Evolutionary conservation across 2,888 invertebrate species (phyloP).

Genomic region (Peribatodes rhomboidaria): DNA sequence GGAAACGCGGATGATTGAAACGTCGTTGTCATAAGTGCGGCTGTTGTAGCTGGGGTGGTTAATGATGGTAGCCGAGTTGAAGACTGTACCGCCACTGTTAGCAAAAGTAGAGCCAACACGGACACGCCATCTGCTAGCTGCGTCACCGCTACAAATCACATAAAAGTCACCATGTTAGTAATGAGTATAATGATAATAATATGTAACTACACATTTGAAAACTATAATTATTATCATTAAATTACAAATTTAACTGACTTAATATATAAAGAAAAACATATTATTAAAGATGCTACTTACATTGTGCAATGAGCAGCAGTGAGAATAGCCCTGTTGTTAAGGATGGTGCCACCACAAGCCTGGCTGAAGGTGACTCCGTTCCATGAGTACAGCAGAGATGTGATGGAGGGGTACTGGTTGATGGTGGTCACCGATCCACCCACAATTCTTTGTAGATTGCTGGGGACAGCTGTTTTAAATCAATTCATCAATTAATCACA

Average conservation of each 20-base stretch:
- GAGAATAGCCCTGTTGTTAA: conserved; percentile 53
- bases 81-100: conserved; percentile 59
- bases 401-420: conserved; percentile 51
- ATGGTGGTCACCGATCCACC: conserved; percentile 59
- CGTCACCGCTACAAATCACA: conserved; percentile 48
- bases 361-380: conserved; percentile 47
- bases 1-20: conserved; percentile 61
- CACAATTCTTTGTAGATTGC: conserved; percentile 53
- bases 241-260: too few relatives aligned
- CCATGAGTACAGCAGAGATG: conserved; percentile 50
- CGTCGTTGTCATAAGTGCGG: conserved; percentile 57
- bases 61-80: conserved; percentile 44
- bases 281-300: conserved; percentile 43
- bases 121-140: conserved; percentile 50
- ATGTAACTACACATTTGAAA: too few relatives aligned
- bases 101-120: conserved; percentile 59
- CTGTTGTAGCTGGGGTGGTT: conserved; percentile 64
- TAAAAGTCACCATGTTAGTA: neutral
- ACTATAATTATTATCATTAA: too few relatives aligned
- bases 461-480: conserved; percentile 47
- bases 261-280: too few relatives aligned
- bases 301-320: conserved; percentile 57
- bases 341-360: conserved; percentile 54
- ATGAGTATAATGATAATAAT: too few relatives aligned
- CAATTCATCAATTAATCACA: neutral